Percentiles rank a stretch among this genome's conserved stretches.
phyloP scores from a whole-genome alignment of 2,888 invertebrate species.

The Lysandra coridon region DNA sequence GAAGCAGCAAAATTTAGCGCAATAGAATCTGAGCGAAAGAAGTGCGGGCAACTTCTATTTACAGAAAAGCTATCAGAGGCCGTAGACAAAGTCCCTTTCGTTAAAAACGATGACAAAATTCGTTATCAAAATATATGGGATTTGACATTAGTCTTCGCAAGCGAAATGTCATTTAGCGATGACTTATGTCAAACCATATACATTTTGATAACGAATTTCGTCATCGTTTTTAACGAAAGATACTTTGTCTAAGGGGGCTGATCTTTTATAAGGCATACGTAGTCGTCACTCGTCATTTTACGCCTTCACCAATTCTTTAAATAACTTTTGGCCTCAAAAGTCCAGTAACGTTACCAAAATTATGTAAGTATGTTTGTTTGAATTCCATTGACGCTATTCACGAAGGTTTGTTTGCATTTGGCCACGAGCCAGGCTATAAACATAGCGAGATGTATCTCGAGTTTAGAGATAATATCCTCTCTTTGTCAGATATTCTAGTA shows the following conservation, averaged over 20 bases:
- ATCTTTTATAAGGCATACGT: not conserved
- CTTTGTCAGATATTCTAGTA: not conserved
- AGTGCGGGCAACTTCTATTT: not conserved
- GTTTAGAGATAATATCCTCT: not conserved
- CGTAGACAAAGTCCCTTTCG: too few relatives aligned
- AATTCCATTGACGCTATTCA: not conserved
- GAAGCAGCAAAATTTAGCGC: not conserved
- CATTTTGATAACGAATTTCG: too few relatives aligned
- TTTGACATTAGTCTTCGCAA: too few relatives aligned
- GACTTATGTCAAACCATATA: too few relatives aligned
- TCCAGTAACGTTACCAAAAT: not conserved
- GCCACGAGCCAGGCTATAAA: conserved; percentile 3
- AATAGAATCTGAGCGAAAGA: too few relatives aligned
- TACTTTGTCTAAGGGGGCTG: too few relatives aligned
- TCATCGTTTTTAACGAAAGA: too few relatives aligned
- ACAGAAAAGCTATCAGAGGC: not conserved
- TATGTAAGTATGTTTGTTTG: conserved; percentile 12
- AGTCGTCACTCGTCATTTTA: not conserved
- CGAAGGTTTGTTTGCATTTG: conserved; percentile 35
- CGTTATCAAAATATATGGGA: too few relatives aligned
- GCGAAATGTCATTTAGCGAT: too few relatives aligned
- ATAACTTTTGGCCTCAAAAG: not conserved
- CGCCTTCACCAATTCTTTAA: not conserved
- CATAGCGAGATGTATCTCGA: not conserved
- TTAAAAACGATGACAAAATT: too few relatives aligned